phyloP scores from a whole-genome alignment of 2,113 vertebrate species.

The Dendrocopos noguchii region DNA sequence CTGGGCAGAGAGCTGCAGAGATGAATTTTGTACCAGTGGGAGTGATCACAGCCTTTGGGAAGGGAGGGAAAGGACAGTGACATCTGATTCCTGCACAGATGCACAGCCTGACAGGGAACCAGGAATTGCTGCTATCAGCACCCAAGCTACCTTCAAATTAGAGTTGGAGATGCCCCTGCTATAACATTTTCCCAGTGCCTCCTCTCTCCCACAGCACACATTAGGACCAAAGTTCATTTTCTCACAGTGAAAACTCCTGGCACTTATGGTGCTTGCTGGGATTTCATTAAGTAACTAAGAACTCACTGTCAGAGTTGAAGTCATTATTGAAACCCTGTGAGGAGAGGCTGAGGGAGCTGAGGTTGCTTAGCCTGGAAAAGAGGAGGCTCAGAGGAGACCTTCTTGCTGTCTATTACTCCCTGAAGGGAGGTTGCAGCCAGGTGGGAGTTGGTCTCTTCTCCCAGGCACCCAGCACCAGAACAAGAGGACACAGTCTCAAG shows the following conservation, averaged over 20 bases:
- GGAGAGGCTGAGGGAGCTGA: no score
- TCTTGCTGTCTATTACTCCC: no score
- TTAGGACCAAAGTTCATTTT: slow-evolving; percentile 30
- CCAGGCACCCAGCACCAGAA: no score
- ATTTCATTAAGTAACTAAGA: slow-evolving; percentile 29
- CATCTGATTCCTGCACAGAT: background rate
- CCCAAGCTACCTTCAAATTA: background rate
- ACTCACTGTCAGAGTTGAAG: background rate
- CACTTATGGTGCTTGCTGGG: background rate
- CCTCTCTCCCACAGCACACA: background rate
- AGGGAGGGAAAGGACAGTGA: background rate
- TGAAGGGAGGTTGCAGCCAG: no score
- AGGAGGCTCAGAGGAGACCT: no score
- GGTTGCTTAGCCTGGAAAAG: no score
- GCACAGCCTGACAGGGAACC: fast-evolving
- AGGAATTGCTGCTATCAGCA: background rate
- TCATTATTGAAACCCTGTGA: background rate
- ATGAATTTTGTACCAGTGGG: background rate
- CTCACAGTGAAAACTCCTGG: background rate
- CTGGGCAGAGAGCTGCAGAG: background rate
- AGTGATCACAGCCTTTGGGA: fast-evolving
- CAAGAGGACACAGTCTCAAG: no score
- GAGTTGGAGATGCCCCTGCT: background rate
- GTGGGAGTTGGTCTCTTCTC: no score
- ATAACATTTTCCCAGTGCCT: background rate